Evolutionary conservation across 2,888 invertebrate genomes (phyloP), one percentile per base, ranked within the genome.

Genomic region (Balanococcus diminutus): DNA sequence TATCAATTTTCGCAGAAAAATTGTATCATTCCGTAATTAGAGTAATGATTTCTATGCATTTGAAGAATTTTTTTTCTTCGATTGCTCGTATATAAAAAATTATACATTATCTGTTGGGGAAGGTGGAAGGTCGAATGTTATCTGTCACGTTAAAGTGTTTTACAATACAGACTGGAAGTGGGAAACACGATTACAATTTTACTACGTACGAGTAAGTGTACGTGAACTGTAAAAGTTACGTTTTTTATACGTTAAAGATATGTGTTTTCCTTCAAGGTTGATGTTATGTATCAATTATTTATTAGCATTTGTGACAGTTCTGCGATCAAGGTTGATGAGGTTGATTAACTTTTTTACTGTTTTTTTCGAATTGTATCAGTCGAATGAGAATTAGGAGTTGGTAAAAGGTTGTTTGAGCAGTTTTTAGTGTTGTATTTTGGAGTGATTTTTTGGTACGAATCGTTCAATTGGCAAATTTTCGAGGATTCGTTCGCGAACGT

Each of bases 101-200:
- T 56, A n/a, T n/a, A 19, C 56, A 11, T 56, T 56, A 56, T 56
- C 56, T 56, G 56, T 6, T 6, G 4, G 22, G 56, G 22, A 22
- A 56, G 56, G 56, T 56, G 56, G 56, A 56, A 56, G 56, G 56
- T 56, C 56, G 56, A 22, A 22, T 22, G 56, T 56, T 56, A 56
- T 56, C 56, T 56, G 56, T 56, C 56, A 56, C 56, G 56, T 56
- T 56, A 9, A 56, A 56, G 56, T 56, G 56, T 56, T 56, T 56
- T 56, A 56, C 56, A 56, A 19, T 56, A 56, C 56, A 22, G 56
- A 56, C 56, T 56, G 56, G 56, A 56, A 56, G 19, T 56, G 56
- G 56, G 22, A 16, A 46, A 56, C 22, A 56, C 56, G 56, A 56
- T 56, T 56, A 56, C 9, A 22, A 56, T 56, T 56, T 56, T 42